Evolutionary conservation across 2,888 invertebrate species (phyloP), one percentile per base, ranked within the genome.

Genomic region (Cephus nigrinus): DNA sequence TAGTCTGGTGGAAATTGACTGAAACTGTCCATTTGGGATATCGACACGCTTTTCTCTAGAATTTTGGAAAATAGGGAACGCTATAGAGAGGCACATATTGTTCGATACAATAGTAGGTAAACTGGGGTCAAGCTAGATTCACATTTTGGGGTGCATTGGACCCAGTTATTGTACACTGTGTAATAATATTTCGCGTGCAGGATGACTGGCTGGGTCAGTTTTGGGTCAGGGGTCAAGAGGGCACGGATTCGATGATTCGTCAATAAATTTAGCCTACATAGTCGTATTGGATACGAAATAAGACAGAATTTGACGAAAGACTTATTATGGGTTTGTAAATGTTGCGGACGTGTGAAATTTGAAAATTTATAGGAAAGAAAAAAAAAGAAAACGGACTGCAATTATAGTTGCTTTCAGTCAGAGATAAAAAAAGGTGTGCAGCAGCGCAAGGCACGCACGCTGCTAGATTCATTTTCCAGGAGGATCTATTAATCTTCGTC

Each of bases 131-230:
- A 84, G 84, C 84, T 71, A 82, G 82, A 84, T 83, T 84, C 82
- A 40, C 40, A 82, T 82, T 82, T 77, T 82, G 83, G 84, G 83
- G 82, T 81, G 85, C 83, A 85, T 81, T 78, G 82, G 85, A 84
- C 84, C 83, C 83, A 82, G 84, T 83, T 80, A 87, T 88, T 88
- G 87, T 89, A 84, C 81, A 80, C 82, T 85, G 83, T 86, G 85
- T 87, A 87, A 88, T 86, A 85, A 87, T 84, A 86, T 83, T 85
- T 84, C 82, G 85, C 83, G 80, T 84, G 83, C 83, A 82, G 84
- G 85, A 83, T 84, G 83, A 84, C 84, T 81, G 79, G 80, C 75
- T 78, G 82, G 84, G 85, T 83, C 85, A 82, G 76, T 79, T 76
- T 36, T 77, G 82, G 87, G 86, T 87, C 86, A 84, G 76, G 86